phyloP scores from a whole-genome alignment of 1,140 invertebrate genomes.

The Stenopsyche tienmushanensis region DNA sequence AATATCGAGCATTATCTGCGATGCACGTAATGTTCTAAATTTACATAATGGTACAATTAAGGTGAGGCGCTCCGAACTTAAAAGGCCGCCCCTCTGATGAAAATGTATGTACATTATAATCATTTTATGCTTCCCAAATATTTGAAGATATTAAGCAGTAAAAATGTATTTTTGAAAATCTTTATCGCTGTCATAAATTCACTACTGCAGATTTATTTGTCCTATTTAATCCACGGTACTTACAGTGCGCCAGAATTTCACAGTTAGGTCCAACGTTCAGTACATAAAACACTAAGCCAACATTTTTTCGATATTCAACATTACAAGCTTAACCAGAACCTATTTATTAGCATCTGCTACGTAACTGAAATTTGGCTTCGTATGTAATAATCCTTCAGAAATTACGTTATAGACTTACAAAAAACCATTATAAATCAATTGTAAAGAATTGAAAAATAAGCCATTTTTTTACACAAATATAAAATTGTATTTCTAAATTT shows the following conservation, averaged over 20 bases:
- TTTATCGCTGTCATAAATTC: neutral
- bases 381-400: no score
- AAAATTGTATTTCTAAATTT: no score
- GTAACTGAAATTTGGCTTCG: no score
- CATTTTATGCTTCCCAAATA: neutral
- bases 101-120: neutral
- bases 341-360: no score
- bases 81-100: neutral
- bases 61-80: neutral
- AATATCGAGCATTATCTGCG: neutral
- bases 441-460: no score
- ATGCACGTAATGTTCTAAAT: neutral
- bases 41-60: neutral
- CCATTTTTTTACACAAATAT: no score
- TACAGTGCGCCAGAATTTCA: neutral
- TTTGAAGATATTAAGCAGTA: neutral
- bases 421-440: no score
- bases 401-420: no score
- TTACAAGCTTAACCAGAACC: no score
- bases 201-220: neutral
- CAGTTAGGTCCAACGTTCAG: no score
- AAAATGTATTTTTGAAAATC: neutral
- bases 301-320: no score
- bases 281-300: no score
- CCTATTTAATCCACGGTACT: neutral